Base-by-base conservation (phyloP, 2,113 vertebrate genomes). In the Sphyrna mokarran region DNA sequence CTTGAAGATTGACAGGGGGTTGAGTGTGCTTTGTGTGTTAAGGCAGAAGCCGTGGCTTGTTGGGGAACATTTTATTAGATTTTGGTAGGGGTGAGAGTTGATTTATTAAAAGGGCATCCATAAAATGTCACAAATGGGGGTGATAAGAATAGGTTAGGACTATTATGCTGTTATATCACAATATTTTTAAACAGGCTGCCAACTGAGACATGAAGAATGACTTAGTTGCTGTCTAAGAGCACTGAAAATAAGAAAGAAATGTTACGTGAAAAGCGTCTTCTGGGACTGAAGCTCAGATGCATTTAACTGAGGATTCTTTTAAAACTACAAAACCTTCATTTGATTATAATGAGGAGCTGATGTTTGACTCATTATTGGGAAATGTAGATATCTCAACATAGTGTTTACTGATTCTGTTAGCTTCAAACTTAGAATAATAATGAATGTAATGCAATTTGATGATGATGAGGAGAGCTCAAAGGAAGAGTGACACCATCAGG, bases 101-200 rank as follows among this genome's bases (percentile, higher is more conserved):
- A 93, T 93, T 93, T 93, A 93, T 93, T 93, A 93, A 93, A 93
- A 93, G 89, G 89, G 61, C 61, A 93, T 93, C 13, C 16, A 66
- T 66, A 93, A 90, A 90, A 33, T 90, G 33, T 93, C 89, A 66
- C 61, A 93, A 93, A 68, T 68, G 16, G 61, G 61, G 14, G n/a
- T 93, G 89, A 93, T 93, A 18, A 68, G 89, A 93, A 37, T 37
- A 93, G 16, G 61, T 66, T 93, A 66, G n/a, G 0, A 20, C 61
- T 5, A 66, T 93, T 93, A 93, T n/a, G n/a, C 33, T 93, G 58
- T 37, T 37, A 93, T 93, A 93, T 1, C 61, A 93, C 10, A 66
- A 37, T 18, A 66, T 66, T 93, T 93, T 93, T 61, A 66, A 66
- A 66, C 37, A 83, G n/a, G n/a, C 89, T 66, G n/a, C 58, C 58